phyloP scores from a whole-genome alignment of 2,888 invertebrate species.

The Sminthurinus aureus region DNA sequence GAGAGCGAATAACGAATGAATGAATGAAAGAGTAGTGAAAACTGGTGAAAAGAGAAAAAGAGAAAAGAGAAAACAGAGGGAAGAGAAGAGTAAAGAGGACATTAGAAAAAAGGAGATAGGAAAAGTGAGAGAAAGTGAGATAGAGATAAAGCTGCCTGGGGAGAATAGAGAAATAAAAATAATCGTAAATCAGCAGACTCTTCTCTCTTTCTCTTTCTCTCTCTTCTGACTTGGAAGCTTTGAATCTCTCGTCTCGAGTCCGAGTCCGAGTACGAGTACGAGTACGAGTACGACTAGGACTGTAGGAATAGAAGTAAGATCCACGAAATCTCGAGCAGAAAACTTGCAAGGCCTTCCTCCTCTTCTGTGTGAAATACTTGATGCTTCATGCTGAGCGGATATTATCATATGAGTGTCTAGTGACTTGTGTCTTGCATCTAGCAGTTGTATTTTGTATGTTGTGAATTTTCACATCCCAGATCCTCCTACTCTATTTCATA shows the following conservation, averaged over 20 bases:
- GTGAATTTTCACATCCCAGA: too few species aligned
- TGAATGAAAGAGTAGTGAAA: background rate
- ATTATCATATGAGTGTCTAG: too few species aligned
- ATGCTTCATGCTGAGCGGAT: too few species aligned
- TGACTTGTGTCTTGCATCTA: too few species aligned
- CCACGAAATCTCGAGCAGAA: too few species aligned
- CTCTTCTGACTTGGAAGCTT: background rate
- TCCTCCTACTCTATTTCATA: too few species aligned
- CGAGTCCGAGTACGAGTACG: too few species aligned
- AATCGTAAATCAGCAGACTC: slow-evolving; percentile 33
- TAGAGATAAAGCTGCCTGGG: slow-evolving; percentile 21
- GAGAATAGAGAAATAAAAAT: slow-evolving; percentile 33
- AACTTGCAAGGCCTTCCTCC: too few species aligned
- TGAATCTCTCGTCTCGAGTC: background rate
- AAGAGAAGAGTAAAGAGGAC: background rate
- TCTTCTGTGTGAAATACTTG: too few species aligned
- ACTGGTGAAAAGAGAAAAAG: background rate
- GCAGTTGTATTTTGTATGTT: too few species aligned
- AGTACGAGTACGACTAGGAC: too few species aligned
- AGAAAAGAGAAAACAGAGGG: background rate
- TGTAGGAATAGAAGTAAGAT: too few species aligned
- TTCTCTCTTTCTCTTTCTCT: background rate
- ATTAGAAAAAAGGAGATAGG: background rate
- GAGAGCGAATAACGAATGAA: background rate
- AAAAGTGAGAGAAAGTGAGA: background rate